A percentile compares a stretch with the other conserved stretches of the same genome.
Evolutionary conservation across 2,797 vertebrate genomes (phyloP).

Genomic region (Allobates femoralis): DNA sequence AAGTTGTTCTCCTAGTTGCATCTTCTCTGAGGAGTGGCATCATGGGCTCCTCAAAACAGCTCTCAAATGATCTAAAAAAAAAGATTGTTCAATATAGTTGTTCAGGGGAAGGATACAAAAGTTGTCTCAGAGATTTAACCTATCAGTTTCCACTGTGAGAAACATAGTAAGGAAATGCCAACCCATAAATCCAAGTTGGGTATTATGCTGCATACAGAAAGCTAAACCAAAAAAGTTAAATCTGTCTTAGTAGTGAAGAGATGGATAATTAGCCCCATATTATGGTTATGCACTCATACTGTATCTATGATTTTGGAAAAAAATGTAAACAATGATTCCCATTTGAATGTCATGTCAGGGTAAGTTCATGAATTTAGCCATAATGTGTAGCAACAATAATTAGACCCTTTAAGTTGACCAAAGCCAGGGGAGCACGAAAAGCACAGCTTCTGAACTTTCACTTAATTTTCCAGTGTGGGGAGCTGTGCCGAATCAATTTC

Average conservation of each 20-base stretch:
- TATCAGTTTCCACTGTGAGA: too few species aligned
- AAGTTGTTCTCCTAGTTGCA: too few species aligned
- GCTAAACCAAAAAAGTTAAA: too few species aligned
- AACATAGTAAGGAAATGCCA: too few species aligned
- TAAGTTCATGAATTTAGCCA: background rate
- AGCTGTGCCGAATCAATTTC: constrained; percentile 9
- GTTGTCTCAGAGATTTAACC: too few species aligned
- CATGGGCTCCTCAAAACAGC: too few species aligned
- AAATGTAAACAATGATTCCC: background rate
- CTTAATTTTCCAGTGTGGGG: background rate
- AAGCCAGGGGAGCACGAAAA: background rate
- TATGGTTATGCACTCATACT: background rate
- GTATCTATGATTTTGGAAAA: background rate
- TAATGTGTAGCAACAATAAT: background rate
- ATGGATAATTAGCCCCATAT: background rate
- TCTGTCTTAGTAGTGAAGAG: background rate
- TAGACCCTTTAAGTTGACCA: background rate
- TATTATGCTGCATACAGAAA: too few species aligned
- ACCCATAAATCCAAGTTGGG: too few species aligned
- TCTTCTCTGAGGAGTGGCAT: too few species aligned
- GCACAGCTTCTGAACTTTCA: background rate
- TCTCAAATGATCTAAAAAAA: too few species aligned
- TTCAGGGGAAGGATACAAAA: too few species aligned
- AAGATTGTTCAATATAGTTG: too few species aligned
- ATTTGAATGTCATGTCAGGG: background rate